A percentile compares a stretch with the other conserved stretches of the same genome.
Evolutionary conservation across 1,140 invertebrate genomes (phyloP).

Genomic region (Gryllus bimaculatus): DNA sequence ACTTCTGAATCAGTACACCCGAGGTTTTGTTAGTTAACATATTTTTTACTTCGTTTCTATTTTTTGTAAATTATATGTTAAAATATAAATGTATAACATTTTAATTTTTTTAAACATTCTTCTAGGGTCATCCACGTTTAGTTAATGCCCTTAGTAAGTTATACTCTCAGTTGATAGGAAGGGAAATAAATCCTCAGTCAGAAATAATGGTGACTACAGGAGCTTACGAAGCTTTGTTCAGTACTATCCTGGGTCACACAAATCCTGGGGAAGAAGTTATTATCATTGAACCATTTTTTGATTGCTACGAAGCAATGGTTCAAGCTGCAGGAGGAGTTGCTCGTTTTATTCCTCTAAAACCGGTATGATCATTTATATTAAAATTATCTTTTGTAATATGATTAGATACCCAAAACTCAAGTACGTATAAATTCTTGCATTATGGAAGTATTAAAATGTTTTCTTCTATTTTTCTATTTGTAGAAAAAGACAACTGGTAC

Average conservation of each 20-base stretch:
- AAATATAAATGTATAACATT: not conserved
- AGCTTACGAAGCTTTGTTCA: conserved; percentile 88
- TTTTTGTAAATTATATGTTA: not conserved
- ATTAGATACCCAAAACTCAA: not conserved
- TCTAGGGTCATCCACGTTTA: conserved; percentile 85
- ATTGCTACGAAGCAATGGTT: conserved; percentile 96
- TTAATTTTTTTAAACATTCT: not conserved
- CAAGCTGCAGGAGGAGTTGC: conserved; percentile 75
- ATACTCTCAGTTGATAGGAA: conserved; percentile 68
- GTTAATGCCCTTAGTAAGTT: conserved; percentile 75
- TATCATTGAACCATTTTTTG: conserved; percentile 97
- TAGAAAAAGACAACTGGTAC: conserved; percentile 35
- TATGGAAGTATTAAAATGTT: not conserved
- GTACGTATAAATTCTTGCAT: not conserved
- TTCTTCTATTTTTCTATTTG: not conserved
- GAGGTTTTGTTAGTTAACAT: conserved; percentile 62
- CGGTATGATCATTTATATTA: conserved; percentile 41
- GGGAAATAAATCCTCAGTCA: conserved; percentile 64
- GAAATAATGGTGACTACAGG: conserved; percentile 85
- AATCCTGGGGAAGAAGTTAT: conserved; percentile 85
- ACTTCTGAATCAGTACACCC: conserved; percentile 83
- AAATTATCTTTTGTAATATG: not conserved
- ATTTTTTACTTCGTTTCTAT: conserved; percentile 14
- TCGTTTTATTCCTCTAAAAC: conserved; percentile 78
- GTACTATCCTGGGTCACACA: conserved; percentile 73